These are phyloP conservation scores for Andrena praecox DNA, from an alignment of 2,888 invertebrate genomes.

Conservation along the genomic window DNA sequence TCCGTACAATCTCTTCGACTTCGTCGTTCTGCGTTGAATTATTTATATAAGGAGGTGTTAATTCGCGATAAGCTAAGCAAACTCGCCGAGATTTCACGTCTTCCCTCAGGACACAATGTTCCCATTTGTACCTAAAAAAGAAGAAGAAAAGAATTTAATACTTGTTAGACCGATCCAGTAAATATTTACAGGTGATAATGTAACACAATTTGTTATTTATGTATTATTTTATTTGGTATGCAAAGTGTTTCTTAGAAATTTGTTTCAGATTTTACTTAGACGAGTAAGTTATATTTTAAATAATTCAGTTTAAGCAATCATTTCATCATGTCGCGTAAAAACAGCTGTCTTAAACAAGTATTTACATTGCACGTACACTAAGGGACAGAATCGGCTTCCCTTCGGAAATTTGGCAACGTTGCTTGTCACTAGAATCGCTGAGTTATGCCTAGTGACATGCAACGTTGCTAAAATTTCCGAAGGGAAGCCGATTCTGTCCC, in stretches of 20 bases:
- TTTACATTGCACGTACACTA: too few species aligned
- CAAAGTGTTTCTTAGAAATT: neutral
- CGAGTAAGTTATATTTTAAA: too few species aligned
- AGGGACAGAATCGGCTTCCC: too few species aligned
- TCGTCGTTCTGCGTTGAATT: constrained; percentile 87
- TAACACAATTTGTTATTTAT: neutral
- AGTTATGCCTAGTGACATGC: too few species aligned
- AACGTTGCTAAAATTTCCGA: too few species aligned
- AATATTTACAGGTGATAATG: neutral
- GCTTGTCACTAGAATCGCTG: too few species aligned
- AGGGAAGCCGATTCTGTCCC: too few species aligned
- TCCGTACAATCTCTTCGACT: constrained; percentile 87
- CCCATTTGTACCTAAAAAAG: constrained; percentile 92
- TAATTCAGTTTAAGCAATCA: too few species aligned
- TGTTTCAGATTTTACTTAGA: too few species aligned
- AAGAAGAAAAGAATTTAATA: neutral
- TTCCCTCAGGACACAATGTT: constrained; percentile 94
- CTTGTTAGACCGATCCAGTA: neutral
- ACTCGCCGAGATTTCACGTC: constrained; percentile 93
- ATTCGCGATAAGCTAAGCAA: constrained; percentile 97
- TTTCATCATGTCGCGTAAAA: too few species aligned
- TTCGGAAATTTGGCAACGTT: too few species aligned
- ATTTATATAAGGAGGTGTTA: constrained; percentile 92
- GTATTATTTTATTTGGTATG: neutral
- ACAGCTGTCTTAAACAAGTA: too few species aligned